These are phyloP conservation scores for Saccostrea glomerata DNA, from an alignment of 1,140 invertebrate species.

Conservation along the genomic window DNA sequence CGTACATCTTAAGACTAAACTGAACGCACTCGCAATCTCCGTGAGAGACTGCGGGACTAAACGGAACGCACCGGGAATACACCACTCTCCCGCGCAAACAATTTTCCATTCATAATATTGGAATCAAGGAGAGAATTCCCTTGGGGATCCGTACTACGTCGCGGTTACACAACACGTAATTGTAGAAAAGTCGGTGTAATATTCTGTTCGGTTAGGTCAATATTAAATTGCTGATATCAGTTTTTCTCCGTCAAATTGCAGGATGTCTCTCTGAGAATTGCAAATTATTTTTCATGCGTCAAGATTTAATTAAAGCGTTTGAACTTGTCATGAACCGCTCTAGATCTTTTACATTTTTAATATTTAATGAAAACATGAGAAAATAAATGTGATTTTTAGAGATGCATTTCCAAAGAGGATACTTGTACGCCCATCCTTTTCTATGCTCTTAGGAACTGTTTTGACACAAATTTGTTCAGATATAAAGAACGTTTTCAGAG, in stretches of 20 bases:
- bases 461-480: no score
- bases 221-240: background rate
- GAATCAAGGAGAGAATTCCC: background rate
- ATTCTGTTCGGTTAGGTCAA: background rate
- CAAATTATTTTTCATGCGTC: background rate
- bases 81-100: background rate
- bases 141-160: background rate
- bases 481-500: no score
- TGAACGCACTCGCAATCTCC: background rate
- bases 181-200: background rate
- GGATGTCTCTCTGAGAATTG: background rate
- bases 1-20: background rate
- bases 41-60: background rate
- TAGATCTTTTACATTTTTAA: no score
- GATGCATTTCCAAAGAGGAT: no score
- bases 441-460: no score
- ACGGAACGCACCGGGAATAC: background rate
- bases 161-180: background rate
- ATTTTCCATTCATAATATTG: constrained; percentile 15
- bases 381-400: no score
- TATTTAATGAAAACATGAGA: no score
- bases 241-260: background rate
- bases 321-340: no score
- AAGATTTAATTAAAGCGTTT: background rate
- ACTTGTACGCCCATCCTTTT: no score